Evolutionary conservation across 2,888 invertebrate genomes (phyloP).

Genomic region (Aspidiotus destructor): DNA sequence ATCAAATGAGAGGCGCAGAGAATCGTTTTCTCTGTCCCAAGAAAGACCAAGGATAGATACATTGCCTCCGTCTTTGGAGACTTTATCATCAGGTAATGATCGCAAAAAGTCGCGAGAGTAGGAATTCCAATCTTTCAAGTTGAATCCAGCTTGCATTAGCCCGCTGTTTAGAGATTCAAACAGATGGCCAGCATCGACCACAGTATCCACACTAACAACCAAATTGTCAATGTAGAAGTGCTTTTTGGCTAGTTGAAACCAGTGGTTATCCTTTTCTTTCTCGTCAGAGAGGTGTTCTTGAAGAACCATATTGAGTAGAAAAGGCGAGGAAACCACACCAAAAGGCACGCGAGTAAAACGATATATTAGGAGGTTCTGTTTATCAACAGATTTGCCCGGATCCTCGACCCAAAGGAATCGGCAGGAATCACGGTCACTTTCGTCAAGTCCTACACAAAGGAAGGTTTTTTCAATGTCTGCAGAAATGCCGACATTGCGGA

Average conservation of each 20-base stretch:
- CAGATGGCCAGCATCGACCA: not conserved
- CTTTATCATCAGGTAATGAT: not conserved
- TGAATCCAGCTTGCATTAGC: not conserved
- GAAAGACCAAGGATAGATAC: not conserved
- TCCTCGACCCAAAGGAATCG: constrained; percentile 5
- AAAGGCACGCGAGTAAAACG: constrained; percentile 4
- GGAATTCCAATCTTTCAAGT: constrained; percentile 3
- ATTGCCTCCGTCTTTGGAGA: not conserved
- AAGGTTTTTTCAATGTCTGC: constrained; percentile 9
- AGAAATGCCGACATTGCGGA: no score
- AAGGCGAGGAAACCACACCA: not conserved
- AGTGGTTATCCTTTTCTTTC: no score
- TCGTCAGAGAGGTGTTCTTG: no score
- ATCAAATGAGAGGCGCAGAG: not conserved
- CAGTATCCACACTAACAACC: not conserved
- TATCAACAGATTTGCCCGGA: not conserved
- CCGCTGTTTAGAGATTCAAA: not conserved
- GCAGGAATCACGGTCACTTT: not conserved
- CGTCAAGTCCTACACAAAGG: not conserved
- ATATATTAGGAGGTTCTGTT: not conserved
- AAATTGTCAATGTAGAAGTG: no score
- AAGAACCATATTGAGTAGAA: not conserved
- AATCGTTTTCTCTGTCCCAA: not conserved
- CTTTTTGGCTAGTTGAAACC: no score
- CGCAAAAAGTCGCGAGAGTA: not conserved